Percentiles rank a stretch among this genome's conserved stretches.
Conservation (phyloP, 2,113 vertebrate species). For the Alethe diademata region DNA sequence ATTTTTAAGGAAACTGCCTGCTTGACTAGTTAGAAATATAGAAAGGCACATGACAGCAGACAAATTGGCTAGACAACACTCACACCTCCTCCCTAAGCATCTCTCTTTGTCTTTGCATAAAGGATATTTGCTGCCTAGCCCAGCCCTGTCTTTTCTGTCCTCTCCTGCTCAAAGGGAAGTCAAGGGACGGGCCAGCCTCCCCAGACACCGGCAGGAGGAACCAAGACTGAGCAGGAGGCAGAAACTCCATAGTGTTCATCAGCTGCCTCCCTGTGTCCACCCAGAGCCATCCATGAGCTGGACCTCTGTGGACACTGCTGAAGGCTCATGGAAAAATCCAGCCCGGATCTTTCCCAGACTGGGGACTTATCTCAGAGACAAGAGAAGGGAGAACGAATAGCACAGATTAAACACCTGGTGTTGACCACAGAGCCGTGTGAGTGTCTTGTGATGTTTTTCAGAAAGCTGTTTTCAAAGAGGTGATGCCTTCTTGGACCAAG, state of each 20-base stretch:
- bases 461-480: no score
- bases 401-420: no score
- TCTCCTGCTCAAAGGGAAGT: background rate
- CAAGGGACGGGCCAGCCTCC: background rate
- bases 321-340: no score
- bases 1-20: background rate
- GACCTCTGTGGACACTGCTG: background rate
- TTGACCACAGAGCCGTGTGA: no score
- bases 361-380: no score
- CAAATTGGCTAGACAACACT: background rate
- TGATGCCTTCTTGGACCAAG: no score
- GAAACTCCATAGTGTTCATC: background rate
- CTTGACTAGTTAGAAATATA: background rate
- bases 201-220: background rate
- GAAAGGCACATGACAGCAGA: background rate
- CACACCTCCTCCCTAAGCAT: background rate
- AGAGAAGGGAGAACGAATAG: no score
- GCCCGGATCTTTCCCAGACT: no score
- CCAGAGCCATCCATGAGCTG: fast-evolving
- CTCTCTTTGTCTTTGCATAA: background rate
- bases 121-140: background rate
- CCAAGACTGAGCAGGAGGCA: background rate
- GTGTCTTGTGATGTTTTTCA: no score
- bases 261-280: background rate
- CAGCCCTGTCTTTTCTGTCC: background rate